Percentiles rank a stretch among this genome's conserved stretches.
Conservation (phyloP, 2,797 vertebrate genomes). For the Sebastiscus tertius region DNA sequence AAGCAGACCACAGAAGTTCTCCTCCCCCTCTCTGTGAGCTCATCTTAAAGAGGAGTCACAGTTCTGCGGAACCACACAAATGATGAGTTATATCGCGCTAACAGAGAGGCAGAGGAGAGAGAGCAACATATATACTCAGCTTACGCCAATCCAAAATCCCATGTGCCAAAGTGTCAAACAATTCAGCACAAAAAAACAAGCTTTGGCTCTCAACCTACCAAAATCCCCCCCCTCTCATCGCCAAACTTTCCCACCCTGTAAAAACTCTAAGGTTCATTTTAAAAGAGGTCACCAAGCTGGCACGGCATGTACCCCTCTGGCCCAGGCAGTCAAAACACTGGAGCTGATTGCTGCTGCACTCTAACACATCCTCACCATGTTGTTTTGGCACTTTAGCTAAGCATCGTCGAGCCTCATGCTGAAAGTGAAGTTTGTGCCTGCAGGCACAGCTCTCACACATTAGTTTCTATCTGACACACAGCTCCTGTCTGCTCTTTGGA, state of each 20-base stretch:
- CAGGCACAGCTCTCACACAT: slow-evolving; percentile 34
- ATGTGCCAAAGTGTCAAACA: slow-evolving; percentile 31
- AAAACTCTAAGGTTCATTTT: slow-evolving; percentile 43
- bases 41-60: background rate
- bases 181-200: slow-evolving; percentile 34
- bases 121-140: background rate
- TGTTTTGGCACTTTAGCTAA: slow-evolving; percentile 61
- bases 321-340: slow-evolving; percentile 33
- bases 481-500: slow-evolving; percentile 20
- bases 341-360: slow-evolving; percentile 40
- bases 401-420: slow-evolving; percentile 36
- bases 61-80: background rate
- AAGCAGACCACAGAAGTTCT: background rate
- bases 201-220: slow-evolving; percentile 45
- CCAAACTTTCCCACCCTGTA: slow-evolving; percentile 56
- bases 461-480: slow-evolving; percentile 35
- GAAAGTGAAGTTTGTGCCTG: slow-evolving; percentile 51
- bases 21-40: background rate
- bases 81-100: background rate
- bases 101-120: background rate
- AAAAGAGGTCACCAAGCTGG: slow-evolving; percentile 47
- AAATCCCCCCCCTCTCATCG: slow-evolving; percentile 37
- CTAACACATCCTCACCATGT: slow-evolving; percentile 50
- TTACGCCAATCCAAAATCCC: background rate
- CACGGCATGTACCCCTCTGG: slow-evolving; percentile 39